Percentiles rank a stretch among this genome's conserved stretches.
phyloP scores from a whole-genome alignment of 2,888 invertebrate genomes.

The Aphrophora alni region DNA sequence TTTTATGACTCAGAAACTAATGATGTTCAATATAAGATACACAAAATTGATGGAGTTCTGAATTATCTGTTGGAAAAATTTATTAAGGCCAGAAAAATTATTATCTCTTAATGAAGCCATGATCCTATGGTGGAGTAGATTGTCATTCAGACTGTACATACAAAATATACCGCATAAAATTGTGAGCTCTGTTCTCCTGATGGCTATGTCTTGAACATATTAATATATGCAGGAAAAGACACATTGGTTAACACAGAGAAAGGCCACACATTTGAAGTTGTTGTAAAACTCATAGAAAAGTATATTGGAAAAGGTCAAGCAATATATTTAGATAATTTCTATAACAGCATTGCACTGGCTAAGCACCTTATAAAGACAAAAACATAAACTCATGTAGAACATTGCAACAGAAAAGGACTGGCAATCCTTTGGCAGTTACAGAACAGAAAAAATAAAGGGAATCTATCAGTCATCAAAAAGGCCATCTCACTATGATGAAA shows the following conservation, averaged over 20 bases:
- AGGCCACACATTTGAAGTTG: conserved; percentile 16
- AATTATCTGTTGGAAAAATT: not conserved
- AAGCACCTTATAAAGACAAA: conserved; percentile 9
- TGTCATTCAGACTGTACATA: conserved; percentile 11
- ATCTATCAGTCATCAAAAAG: conserved; percentile 16
- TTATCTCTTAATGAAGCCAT: conserved; percentile 22
- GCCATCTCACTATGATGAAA: no score
- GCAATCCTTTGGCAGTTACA: conserved; percentile 12
- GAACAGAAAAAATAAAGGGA: not conserved
- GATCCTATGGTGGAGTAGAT: not conserved
- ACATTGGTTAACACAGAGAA: no score
- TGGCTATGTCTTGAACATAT: conserved; percentile 4
- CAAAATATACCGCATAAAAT: no score
- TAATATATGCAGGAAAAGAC: conserved; percentile 15
- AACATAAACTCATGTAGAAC: conserved; percentile 22
- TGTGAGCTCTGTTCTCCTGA: conserved; percentile 21
- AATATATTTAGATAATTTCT: conserved; percentile 21
- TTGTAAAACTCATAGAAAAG: not conserved
- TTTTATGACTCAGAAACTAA: conserved; percentile 17
- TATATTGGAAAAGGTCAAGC: not conserved
- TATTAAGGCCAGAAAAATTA: not conserved
- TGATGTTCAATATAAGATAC: not conserved
- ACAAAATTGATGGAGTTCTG: conserved; percentile 10
- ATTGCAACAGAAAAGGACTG: not conserved
- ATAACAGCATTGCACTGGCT: conserved; percentile 20